Base-by-base conservation (phyloP, 2,113 vertebrate species). In the Tenrec ecaudatus region DNA sequence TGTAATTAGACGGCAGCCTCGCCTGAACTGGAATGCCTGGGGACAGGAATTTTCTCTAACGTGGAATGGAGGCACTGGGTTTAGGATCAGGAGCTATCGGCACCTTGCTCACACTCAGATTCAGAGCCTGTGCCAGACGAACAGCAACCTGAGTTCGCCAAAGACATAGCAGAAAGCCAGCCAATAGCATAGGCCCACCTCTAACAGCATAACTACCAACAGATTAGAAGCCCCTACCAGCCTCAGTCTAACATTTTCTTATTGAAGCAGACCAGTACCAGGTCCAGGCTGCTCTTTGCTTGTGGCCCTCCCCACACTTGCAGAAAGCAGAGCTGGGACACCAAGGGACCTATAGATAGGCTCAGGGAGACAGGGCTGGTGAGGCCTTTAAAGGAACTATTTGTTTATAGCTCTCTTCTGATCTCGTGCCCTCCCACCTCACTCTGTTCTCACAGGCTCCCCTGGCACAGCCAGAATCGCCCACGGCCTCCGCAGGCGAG, bases 391-490 rank as follows among this genome's bases (percentile, higher is more conserved):
- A 66, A 33, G n/a, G 27, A 33, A 36, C 19, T n/a, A 1, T 2
- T 6, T 31, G 0, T 2, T 6, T 0, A 43, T 19, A 38, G 22
- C 57, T 36, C 69, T 29, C 36, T 27, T 71, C 57, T 91, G n/a
- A 90, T 22, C 83, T 76, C 82, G 95, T 92, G 27, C 90, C 58
- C 80, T 36, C 94, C 90, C 33, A 36, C 53, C 27, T 20, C 53
- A 25, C 20, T 97, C 95, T 96, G 94, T 60, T 73, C 73, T 86
- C 94, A 79, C 97, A 99, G 99, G 99, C 99, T 97, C 99, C 99
- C 85, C 97, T 99, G 97, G 99, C 99, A 96, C 99, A 99, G 98
- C 99, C 99, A 2, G 99, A 99, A 98, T 99, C 99, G 78, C 99
- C 99, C 58, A 99, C 99, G 5, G 99, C 99, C 78, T 99, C 99